Conservation (phyloP, 2,113 vertebrate species). For the Hemichromis elongatus region DNA sequence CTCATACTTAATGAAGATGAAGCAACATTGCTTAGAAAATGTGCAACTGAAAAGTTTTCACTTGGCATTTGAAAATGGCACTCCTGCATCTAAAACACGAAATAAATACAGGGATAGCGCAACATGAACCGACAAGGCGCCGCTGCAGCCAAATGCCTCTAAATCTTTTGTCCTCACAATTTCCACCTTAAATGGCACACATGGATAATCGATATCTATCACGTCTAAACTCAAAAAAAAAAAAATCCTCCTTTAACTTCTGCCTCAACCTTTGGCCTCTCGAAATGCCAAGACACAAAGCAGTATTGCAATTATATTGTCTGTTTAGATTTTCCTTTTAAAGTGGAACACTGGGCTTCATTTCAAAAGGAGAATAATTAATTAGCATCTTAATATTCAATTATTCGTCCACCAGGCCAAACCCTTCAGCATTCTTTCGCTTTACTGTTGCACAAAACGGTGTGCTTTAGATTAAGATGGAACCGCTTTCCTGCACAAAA, state of each 20-base stretch:
- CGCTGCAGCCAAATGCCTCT: not conserved
- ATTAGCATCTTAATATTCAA: not conserved
- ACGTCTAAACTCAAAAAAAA: not conserved
- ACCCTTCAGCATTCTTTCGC: not conserved
- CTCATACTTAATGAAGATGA: not conserved
- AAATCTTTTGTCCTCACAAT: not conserved
- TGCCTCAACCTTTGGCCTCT: not conserved
- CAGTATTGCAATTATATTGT: not conserved
- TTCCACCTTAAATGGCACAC: constrained; percentile 16
- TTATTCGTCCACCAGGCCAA: not conserved
- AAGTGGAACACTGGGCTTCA: not conserved
- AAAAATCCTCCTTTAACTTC: not conserved
- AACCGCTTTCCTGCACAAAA: not conserved
- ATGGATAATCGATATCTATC: not conserved
- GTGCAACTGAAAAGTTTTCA: not conserved
- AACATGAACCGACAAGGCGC: not conserved
- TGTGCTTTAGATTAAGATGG: fast-evolving
- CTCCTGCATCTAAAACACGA: not conserved
- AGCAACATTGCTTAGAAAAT: not conserved
- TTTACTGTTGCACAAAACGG: not conserved
- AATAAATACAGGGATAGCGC: not conserved
- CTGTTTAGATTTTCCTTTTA: not conserved
- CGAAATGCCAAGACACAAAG: not conserved
- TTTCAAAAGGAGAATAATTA: not conserved
- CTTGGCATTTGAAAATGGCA: not conserved